Evolutionary conservation across 2,888 invertebrate genomes (phyloP).

Genomic region (Chalcis sispes): DNA sequence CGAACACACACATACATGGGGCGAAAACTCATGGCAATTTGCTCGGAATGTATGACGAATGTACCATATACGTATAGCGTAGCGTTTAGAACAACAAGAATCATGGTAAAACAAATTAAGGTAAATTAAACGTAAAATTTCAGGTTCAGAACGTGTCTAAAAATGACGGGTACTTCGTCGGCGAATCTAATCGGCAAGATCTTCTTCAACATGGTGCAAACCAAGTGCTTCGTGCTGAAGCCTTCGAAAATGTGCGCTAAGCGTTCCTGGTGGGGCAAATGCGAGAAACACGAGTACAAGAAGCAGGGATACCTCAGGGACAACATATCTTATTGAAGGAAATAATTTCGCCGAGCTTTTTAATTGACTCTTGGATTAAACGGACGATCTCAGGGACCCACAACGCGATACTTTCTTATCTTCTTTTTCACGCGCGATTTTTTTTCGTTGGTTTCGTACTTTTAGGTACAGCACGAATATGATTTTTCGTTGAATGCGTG

Average conservation of each 20-base stretch:
- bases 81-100: too few relatives aligned
- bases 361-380: neutral
- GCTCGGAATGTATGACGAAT: too few relatives aligned
- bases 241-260: constrained; percentile 84
- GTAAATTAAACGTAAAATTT: too few relatives aligned
- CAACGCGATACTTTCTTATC: too few relatives aligned
- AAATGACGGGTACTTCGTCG: constrained; percentile 89
- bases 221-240: constrained; percentile 93
- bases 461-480: too few relatives aligned
- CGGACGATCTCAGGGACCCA: constrained; percentile 17
- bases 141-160: constrained; percentile 95
- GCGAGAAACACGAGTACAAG: constrained; percentile 81
- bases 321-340: constrained; percentile 82
- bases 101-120: too few relatives aligned
- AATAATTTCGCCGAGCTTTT: too few relatives aligned
- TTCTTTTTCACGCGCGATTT: neutral
- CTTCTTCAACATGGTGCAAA: constrained; percentile 97
- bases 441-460: neutral
- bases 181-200: constrained; percentile 94
- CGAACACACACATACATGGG: too few relatives aligned
- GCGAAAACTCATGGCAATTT: too few relatives aligned
- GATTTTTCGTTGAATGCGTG: too few relatives aligned
- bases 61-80: too few relatives aligned
- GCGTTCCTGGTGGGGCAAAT: constrained; percentile 90
- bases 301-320: constrained; percentile 86